Evolutionary conservation across 2,113 vertebrate species (phyloP).

Genomic region (Trichechus manatus): DNA sequence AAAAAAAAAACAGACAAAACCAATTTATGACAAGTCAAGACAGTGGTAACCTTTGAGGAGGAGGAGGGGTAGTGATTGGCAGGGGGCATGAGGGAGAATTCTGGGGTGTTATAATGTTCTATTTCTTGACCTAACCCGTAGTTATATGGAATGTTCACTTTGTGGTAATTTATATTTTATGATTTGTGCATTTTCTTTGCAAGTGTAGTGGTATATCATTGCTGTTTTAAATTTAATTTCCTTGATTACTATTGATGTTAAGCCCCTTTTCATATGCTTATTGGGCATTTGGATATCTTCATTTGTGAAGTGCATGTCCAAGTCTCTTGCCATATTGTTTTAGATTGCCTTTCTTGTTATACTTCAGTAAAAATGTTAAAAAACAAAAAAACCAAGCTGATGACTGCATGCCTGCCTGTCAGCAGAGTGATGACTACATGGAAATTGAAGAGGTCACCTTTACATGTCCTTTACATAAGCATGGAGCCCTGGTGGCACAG

Average conservation of each 20-base stretch:
- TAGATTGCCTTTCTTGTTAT: neutral
- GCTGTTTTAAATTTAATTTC: neutral
- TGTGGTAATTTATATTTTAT: neutral
- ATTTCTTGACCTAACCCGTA: neutral
- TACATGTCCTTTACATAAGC: neutral
- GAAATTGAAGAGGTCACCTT: neutral
- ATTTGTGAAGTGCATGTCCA: neutral
- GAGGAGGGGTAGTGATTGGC: neutral
- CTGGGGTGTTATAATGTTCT: neutral
- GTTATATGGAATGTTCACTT: neutral
- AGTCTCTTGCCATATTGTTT: neutral
- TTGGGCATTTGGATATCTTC: neutral
- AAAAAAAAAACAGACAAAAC: neutral
- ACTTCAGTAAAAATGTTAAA: neutral
- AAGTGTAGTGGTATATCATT: neutral
- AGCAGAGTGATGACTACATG: neutral
- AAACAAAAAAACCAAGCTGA: neutral
- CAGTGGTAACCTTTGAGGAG: neutral
- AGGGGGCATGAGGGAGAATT: neutral
- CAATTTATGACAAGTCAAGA: neutral
- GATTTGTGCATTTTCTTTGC: neutral
- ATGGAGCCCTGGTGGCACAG: too few species aligned
- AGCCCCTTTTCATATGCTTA: neutral
- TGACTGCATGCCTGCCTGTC: neutral
- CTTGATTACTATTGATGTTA: neutral